Percentiles rank a stretch among this genome's conserved stretches.
These are phyloP conservation scores for Teleiodes luculella DNA, from an alignment of 2,888 invertebrate species.

Conservation along the genomic window DNA sequence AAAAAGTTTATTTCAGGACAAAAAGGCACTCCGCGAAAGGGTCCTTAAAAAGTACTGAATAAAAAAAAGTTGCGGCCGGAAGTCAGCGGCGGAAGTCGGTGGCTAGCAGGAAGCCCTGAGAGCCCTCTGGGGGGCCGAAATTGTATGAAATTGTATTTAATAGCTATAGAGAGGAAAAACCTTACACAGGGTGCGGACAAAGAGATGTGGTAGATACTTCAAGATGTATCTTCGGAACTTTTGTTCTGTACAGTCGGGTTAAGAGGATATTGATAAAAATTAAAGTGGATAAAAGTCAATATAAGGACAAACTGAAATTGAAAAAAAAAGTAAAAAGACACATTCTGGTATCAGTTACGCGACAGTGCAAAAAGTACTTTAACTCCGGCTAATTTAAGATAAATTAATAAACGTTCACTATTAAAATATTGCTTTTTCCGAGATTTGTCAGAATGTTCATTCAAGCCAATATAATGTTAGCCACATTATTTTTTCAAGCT, in stretches of 20 bases:
- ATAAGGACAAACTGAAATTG: no score
- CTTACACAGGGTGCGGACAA: background rate
- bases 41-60: slow-evolving; percentile 65
- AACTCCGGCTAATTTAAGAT: no score
- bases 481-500: no score
- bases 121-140: slow-evolving; percentile 46
- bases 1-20: slow-evolving; percentile 49
- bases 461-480: no score
- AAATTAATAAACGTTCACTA: no score
- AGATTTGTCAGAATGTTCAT: no score
- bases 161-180: slow-evolving; percentile 36
- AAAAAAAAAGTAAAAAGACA: no score
- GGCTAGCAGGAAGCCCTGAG: slow-evolving; percentile 72
- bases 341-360: no score
- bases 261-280: slow-evolving; percentile 32
- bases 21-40: slow-evolving; percentile 51
- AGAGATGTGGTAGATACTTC: slow-evolving; percentile 2
- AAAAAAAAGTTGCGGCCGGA: slow-evolving; percentile 48
- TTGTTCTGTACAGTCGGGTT: slow-evolving; percentile 30
- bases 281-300: no score
- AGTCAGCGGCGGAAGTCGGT: slow-evolving; percentile 67
- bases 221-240: background rate
- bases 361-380: no score
- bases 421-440: no score
- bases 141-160: slow-evolving; percentile 64